A percentile compares a stretch with the other conserved stretches of the same genome.
phyloP scores from a whole-genome alignment of 2,113 vertebrate species.

The Brachionichthys hirsutus region DNA sequence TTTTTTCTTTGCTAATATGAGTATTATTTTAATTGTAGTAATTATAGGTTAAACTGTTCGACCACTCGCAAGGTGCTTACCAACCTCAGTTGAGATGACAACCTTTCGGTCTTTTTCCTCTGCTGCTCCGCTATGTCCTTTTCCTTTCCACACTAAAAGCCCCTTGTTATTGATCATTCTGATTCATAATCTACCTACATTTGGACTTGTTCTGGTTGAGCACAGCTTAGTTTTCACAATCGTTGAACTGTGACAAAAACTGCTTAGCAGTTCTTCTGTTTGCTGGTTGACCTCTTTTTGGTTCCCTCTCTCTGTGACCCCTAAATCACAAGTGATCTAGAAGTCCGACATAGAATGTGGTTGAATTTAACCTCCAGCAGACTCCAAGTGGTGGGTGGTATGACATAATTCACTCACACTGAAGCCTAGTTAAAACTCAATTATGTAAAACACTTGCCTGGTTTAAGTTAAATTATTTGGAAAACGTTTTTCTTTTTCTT shows the following conservation, averaged over 20 bases:
- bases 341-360: constrained; percentile 55
- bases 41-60: constrained; percentile 81
- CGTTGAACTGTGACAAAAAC: constrained; percentile 42
- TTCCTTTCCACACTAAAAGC: neutral
- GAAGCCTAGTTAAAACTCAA: constrained; percentile 55
- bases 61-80: constrained; percentile 72
- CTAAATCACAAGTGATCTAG: constrained; percentile 60
- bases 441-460: constrained; percentile 37
- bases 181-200: neutral
- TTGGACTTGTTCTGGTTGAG: constrained; percentile 20
- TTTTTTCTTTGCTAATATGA: constrained; percentile 80
- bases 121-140: constrained; percentile 8
- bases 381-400: constrained; percentile 66
- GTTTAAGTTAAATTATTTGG: constrained; percentile 41
- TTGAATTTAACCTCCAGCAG: constrained; percentile 61
- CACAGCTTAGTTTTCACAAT: constrained; percentile 20
- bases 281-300: constrained; percentile 65
- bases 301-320: constrained; percentile 71
- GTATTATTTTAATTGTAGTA: constrained; percentile 82
- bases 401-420: constrained; percentile 49
- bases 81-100: constrained; percentile 62
- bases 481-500: constrained; percentile 65
- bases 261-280: constrained; percentile 45
- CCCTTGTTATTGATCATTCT: too few species aligned
- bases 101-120: constrained; percentile 42